Base-by-base conservation (phyloP, 2,888 invertebrate species). In the Argynnis bischoffii region DNA sequence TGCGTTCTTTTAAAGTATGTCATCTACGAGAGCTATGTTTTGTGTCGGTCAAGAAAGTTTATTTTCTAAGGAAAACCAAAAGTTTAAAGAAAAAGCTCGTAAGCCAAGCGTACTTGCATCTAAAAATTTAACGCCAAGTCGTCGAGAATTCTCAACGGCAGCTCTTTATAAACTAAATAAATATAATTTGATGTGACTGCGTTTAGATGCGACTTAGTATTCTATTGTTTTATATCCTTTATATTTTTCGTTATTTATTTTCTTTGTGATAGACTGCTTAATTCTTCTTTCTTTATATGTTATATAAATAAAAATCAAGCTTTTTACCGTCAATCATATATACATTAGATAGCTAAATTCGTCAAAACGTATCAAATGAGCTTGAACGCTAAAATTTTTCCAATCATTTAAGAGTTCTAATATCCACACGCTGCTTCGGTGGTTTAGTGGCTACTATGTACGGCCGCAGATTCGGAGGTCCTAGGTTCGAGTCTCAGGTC, bases 171-270 rank as follows among this genome's bases (percentile, higher is more conserved):
- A 66, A 35, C 47, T 59, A 53, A 68, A 68, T 59, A 53, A 68
- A 68, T 70, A 59, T 63, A 65, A 68, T 70, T 68, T 68, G 61
- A 67, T 56, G 64, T 21, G 60, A 64, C 60, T 59, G 47, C 16
- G 8, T 51, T 61, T 61, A 35, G 31, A 15, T 51, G n/a, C 8
- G 6, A 51, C 48, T 51, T 61, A 61, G 16, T 60, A 63, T 68
- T 59, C 59, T 26, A 64, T 46, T 79, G 82, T 82, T 6, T 16
- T 54, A 18, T 54, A 6, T 54, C 3, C 8, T 5, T 13, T 21
- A 18, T 54, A 3, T 51, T 16, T 51, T 15, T 51, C 16, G n/a
- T 16, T 50, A 50, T 50, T 15, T n/a, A 26, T 26, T 26, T 26
- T 26, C 26, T 26, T 26, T 26, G 4, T 26, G 4, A 26, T 5